Evolutionary conservation across 2,888 invertebrate species (phyloP).

Genomic region (Mesorhabditis belari): DNA sequence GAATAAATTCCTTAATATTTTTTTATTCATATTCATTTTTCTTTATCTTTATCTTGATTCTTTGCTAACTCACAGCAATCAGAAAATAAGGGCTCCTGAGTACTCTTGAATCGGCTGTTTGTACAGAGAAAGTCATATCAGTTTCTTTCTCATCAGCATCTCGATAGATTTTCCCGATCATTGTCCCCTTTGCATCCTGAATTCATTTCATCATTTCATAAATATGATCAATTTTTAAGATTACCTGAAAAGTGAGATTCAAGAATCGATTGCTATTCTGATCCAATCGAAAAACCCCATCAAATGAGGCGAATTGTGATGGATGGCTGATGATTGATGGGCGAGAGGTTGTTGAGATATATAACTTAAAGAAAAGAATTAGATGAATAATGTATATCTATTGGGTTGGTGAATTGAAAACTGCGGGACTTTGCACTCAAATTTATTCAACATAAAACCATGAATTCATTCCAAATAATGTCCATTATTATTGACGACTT

Average conservation of each 20-base stretch:
- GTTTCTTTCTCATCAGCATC: conserved; percentile 9
- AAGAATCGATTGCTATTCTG: conserved; percentile 41
- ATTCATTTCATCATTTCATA: conserved; percentile 1
- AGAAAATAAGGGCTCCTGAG: neutral
- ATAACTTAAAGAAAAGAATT: conserved; percentile 16
- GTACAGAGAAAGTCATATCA: conserved; percentile 36
- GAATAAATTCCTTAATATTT: conserved; percentile 14
- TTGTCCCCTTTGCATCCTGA: conserved; percentile 29
- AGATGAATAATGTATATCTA: neutral
- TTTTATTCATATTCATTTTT: neutral
- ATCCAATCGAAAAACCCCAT: conserved; percentile 41
- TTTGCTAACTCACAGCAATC: neutral
- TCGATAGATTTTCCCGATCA: conserved; percentile 33
- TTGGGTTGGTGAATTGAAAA: too few relatives aligned
- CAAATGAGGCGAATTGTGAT: conserved; percentile 34
- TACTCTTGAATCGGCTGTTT: conserved; percentile 9
- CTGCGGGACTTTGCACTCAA: too few relatives aligned
- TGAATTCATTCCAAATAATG: too few relatives aligned
- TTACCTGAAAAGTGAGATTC: conserved; percentile 38
- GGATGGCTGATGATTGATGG: conserved; percentile 29
- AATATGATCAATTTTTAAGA: too few relatives aligned
- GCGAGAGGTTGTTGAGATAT: conserved; percentile 20
- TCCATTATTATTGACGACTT: too few relatives aligned
- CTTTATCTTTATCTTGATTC: neutral
- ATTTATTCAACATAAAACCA: too few relatives aligned